Evolutionary conservation across 2,888 invertebrate genomes (phyloP), one percentile per base, ranked within the genome.

Genomic region (Pheosia gnoma): DNA sequence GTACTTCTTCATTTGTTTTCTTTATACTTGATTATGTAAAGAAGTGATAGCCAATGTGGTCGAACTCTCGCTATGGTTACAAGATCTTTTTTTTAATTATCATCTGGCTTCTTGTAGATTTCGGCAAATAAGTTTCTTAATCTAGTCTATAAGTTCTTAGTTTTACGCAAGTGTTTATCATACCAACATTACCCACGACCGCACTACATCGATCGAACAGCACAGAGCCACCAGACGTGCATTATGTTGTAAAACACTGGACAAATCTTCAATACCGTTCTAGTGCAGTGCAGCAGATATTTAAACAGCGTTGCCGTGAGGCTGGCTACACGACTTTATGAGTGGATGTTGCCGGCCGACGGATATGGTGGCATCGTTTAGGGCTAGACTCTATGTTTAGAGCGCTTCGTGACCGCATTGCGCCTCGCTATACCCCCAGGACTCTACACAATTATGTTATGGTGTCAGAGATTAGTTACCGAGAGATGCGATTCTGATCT

Each of bases 311-410:
- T 70, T 67, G 79, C 79, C 77, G 78, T 75, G 82, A 81, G 79
- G 78, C 79, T 72, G 73, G 79, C 82, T 81, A 83, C 84, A 82
- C 79, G 78, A 82, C 82, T 80, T 82, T 84, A 84, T 83, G 84
- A 83, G 84, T 82, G 81, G 82, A 81, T 83, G 81, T 79, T 80
- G 84, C 77, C 79, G 80, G 83, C 83, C 82, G 85, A 85, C 88
- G 88, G 88, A 90, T 91, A 91, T 91, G 90, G 91, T 89, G 87
- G 89, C 89, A 87, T 88, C 89, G 88, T 89, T 91, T 89, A 86
- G 86, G 85, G 83, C 83, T 86, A 82, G 85, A 83, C 82, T 86
- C 87, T 91, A 86, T 90, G 90, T 90, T 91, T 89, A 91, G 88
- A 85, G 79, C 81, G 80, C 81, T 79, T 89, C 92, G 91, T 91